Evolutionary conservation across 1,140 invertebrate genomes (phyloP).

Genomic region (Cydia splendana): DNA sequence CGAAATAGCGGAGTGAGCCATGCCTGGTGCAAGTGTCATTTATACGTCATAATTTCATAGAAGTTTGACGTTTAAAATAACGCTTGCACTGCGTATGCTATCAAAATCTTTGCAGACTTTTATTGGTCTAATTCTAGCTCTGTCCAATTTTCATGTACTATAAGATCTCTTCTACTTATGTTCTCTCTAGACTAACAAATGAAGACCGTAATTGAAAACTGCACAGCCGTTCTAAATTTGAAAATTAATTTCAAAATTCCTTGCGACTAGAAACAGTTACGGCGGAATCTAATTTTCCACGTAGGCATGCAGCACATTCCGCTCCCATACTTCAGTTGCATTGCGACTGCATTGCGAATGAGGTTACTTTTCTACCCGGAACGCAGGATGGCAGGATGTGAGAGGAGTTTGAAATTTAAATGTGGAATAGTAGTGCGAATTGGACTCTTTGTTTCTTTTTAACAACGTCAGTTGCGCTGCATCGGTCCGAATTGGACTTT

Average conservation of each 20-base stretch:
- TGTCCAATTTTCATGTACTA: no score
- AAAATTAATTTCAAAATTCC: slow-evolving; percentile 31
- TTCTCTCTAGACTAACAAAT: not conserved
- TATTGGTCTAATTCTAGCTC: no score
- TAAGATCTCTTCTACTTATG: not conserved
- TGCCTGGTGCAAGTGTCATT: no score
- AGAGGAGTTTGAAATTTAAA: slow-evolving; percentile 30
- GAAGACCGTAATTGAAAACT: not conserved
- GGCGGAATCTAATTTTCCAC: slow-evolving; percentile 48
- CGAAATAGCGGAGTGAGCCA: no score
- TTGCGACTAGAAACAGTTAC: slow-evolving; percentile 21
- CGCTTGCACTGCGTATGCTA: no score
- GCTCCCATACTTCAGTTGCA: slow-evolving; percentile 29
- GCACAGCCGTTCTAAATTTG: slow-evolving; percentile 16
- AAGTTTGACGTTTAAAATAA: no score
- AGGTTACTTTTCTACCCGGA: slow-evolving; percentile 18
- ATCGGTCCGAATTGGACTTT: not conserved
- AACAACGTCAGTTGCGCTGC: not conserved
- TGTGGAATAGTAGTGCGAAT: slow-evolving; percentile 21
- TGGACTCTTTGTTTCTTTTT: slow-evolving; percentile 17
- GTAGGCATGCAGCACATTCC: slow-evolving; percentile 24
- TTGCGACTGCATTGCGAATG: slow-evolving; percentile 27
- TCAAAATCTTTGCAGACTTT: no score
- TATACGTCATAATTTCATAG: no score
- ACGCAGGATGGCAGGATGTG: slow-evolving; percentile 26